Evolutionary conservation across 2,113 vertebrate genomes (phyloP).

Genomic region (Nothoprocta pentlandii): DNA sequence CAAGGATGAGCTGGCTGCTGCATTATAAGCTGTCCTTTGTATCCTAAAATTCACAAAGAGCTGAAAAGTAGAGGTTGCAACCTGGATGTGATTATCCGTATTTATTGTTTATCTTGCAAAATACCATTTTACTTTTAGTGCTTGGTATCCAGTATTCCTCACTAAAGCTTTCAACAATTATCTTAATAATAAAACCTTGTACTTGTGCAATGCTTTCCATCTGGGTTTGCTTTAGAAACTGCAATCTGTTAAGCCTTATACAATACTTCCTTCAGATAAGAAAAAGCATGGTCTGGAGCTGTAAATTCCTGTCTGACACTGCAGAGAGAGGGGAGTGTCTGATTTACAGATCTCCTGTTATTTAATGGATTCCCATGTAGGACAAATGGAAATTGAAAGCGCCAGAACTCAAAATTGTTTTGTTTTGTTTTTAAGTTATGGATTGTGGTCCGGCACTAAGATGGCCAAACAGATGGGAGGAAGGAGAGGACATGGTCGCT

Average conservation of each 20-base stretch:
- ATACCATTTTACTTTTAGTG: neutral
- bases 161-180: neutral
- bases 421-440: neutral
- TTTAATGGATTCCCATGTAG: neutral
- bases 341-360: neutral
- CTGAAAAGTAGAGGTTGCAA: neutral
- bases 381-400: neutral
- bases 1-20: neutral
- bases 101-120: neutral
- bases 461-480: neutral
- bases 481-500: neutral
- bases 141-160: constrained; percentile 16
- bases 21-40: neutral
- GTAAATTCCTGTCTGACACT: constrained; percentile 37
- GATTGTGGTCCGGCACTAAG: neutral
- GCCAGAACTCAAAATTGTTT: neutral
- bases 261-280: constrained; percentile 18
- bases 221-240: neutral
- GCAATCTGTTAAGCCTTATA: neutral
- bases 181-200: neutral
- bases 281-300: neutral
- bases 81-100: neutral
- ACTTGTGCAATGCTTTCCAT: neutral
- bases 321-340: neutral
- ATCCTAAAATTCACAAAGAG: neutral